Conservation (phyloP, 2,888 invertebrate genomes). For the Phania funesta region DNA sequence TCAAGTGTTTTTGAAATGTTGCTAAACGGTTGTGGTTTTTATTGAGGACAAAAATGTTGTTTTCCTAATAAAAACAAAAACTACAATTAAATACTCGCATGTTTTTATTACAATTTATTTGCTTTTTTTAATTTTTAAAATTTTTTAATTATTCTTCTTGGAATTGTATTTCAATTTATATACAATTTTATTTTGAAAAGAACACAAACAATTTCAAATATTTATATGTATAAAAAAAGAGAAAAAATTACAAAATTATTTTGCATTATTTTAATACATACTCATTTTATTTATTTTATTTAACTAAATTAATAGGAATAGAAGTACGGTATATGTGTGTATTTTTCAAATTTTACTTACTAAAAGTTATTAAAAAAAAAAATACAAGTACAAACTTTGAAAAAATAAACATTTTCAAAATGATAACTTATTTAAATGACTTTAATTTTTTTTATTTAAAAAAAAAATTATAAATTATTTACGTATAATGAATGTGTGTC, state of each 20-base stretch:
- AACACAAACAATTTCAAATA: no score
- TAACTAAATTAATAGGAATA: slow-evolving; percentile 66
- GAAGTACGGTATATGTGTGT: slow-evolving; percentile 39
- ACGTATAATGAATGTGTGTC: not conserved
- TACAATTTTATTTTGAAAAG: slow-evolving; percentile 42
- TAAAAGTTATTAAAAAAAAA: slow-evolving; percentile 22
- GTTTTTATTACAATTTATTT: slow-evolving; percentile 35
- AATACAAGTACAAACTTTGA: not conserved
- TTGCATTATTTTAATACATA: slow-evolving; percentile 2
- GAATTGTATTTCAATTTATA: slow-evolving; percentile 33
- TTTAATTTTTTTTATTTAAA: slow-evolving; percentile 15
- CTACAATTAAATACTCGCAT: not conserved
- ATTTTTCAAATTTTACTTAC: not conserved
- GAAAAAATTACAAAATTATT: not conserved
- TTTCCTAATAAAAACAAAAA: not conserved
- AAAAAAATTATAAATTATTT: slow-evolving; percentile 5
- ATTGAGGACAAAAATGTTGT: not conserved
- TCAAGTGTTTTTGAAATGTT: no score
- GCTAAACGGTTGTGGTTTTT: not conserved
- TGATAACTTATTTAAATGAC: slow-evolving; percentile 41
- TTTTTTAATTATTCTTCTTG: slow-evolving; percentile 14
- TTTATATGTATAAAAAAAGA: slow-evolving; percentile 22
- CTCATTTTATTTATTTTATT: not conserved
- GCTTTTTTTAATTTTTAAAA: slow-evolving; percentile 21
- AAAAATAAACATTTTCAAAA: not conserved